Evolutionary conservation across 2,113 vertebrate species (phyloP).

Genomic region (Protomyctophum bolini): DNA sequence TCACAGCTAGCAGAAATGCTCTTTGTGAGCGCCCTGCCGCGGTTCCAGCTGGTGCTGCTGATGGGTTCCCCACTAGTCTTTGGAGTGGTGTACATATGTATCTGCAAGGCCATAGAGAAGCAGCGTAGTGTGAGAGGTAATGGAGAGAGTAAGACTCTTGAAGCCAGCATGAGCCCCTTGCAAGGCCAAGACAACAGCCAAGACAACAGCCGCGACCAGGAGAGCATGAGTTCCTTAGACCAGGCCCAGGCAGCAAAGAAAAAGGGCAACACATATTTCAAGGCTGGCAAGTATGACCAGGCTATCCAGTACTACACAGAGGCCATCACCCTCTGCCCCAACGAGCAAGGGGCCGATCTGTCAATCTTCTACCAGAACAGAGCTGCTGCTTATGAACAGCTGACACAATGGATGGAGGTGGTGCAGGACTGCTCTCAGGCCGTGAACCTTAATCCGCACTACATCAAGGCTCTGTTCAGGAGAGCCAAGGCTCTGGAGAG

Average conservation of each 20-base stretch:
- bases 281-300: constrained; percentile 94
- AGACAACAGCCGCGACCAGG: constrained; percentile 55
- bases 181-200: constrained; percentile 81
- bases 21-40: constrained; percentile 85
- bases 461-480: constrained; percentile 96
- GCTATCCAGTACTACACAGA: constrained; percentile 98
- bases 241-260: constrained; percentile 96
- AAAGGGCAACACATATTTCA: constrained; percentile 98
- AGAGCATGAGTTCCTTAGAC: constrained; percentile 89
- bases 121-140: constrained; percentile 49
- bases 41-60: constrained; percentile 91
- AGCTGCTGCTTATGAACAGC: constrained; percentile 96
- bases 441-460: constrained; percentile 94
- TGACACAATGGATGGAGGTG: constrained; percentile 96
- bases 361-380: constrained; percentile 99
- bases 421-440: constrained; percentile 93
- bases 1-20: constrained; percentile 54
- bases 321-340: constrained; percentile 91
- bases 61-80: constrained; percentile 88
- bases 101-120: constrained; percentile 73
- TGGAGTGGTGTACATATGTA: constrained; percentile 89
- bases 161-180: constrained; percentile 81
- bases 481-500: constrained; percentile 95
- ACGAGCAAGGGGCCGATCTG: constrained; percentile 90
- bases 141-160: constrained; percentile 81